Evolutionary conservation across 2,113 vertebrate genomes (phyloP).

Genomic region (Hippopotamus amphibius): DNA sequence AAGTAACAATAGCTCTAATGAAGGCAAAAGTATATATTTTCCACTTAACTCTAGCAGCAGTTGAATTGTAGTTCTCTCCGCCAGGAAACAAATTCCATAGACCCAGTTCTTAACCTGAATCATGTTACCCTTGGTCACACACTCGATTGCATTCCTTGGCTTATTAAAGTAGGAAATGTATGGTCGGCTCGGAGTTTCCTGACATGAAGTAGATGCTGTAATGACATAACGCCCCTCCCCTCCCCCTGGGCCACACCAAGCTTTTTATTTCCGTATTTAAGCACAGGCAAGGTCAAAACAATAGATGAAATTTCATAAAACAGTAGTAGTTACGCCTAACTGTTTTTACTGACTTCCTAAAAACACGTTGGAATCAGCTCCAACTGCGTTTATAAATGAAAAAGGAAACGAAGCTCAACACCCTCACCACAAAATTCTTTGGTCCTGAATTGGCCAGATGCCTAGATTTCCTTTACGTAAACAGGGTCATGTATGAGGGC

Average conservation of each 20-base stretch:
- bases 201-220: conserved; percentile 21
- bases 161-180: conserved; percentile 69
- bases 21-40: conserved; percentile 59
- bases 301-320: conserved; percentile 76
- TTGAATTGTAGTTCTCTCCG: conserved; percentile 37
- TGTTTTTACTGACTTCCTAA: conserved; percentile 79
- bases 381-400: conserved; percentile 67
- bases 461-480: conserved; percentile 65
- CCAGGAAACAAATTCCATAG: conserved; percentile 61
- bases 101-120: conserved; percentile 55
- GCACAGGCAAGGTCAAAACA: conserved; percentile 69
- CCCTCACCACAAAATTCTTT: conserved; percentile 38
- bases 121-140: conserved; percentile 48
- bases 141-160: conserved; percentile 8
- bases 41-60: conserved; percentile 46
- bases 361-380: conserved; percentile 69
- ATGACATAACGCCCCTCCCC: neutral
- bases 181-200: conserved; percentile 46
- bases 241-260: neutral
- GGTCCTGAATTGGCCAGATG: conserved; percentile 44
- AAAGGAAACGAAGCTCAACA: conserved; percentile 72
- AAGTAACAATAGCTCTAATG: conserved; percentile 19
- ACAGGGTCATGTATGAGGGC: conserved; percentile 60
- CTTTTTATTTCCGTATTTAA: conserved; percentile 49
- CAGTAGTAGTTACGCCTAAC: conserved; percentile 55